These are phyloP conservation scores for Gallinago stenura DNA, from an alignment of 2,797 vertebrate genomes.

Conservation along the genomic window DNA sequence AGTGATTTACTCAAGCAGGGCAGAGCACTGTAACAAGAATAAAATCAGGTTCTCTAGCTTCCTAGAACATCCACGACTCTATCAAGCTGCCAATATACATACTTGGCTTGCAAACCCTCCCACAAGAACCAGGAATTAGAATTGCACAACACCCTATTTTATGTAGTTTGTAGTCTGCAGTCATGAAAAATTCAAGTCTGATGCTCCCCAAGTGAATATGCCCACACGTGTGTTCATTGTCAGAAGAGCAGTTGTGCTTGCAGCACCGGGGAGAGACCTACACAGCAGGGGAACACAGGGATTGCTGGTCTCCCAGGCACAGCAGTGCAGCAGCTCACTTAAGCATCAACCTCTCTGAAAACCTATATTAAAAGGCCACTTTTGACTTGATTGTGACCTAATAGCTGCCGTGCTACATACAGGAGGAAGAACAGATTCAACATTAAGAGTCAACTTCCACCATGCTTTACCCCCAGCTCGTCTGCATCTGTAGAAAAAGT, in stretches of 20 bases:
- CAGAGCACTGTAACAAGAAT: background rate
- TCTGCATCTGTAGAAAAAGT: background rate
- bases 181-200: background rate
- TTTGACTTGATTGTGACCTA: background rate
- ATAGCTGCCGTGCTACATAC: accelerated
- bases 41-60: background rate
- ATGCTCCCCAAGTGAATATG: background rate
- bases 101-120: background rate
- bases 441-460: accelerated
- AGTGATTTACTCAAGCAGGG: background rate
- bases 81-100: background rate
- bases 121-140: background rate
- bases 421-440: accelerated
- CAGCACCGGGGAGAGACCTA: background rate
- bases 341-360: background rate
- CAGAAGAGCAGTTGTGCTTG: background rate
- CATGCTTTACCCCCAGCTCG: background rate
- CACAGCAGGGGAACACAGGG: background rate
- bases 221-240: accelerated
- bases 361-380: background rate
- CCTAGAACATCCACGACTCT: background rate
- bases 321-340: background rate
- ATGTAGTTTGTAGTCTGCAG: background rate
- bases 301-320: background rate
- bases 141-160: background rate